phyloP scores from a whole-genome alignment of 2,888 invertebrate species.

The Leptopilina syphax region DNA sequence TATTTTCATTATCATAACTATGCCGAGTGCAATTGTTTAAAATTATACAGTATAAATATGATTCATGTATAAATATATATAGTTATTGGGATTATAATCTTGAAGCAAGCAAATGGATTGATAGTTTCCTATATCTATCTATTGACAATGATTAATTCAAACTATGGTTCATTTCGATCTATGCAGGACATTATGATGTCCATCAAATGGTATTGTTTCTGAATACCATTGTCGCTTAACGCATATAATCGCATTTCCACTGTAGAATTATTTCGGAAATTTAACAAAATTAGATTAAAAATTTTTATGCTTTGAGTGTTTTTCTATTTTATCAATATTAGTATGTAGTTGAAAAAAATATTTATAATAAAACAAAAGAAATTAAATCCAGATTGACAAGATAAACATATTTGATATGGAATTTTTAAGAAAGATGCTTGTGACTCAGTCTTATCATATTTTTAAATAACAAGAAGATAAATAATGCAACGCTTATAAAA shows the following conservation, averaged over 20 bases:
- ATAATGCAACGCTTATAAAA: no score
- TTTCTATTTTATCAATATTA: no score
- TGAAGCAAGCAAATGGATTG: not conserved
- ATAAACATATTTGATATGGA: not conserved
- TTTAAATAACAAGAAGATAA: no score
- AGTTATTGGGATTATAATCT: constrained; percentile 4
- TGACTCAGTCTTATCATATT: no score
- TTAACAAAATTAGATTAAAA: no score
- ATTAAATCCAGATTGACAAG: not conserved
- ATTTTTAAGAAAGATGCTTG: not conserved
- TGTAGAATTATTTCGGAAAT: not conserved
- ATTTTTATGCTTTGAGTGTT: no score
- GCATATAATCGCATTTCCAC: not conserved
- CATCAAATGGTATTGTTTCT: constrained; percentile 13
- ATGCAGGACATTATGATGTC: not conserved
- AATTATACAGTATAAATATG: not conserved
- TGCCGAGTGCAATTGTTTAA: not conserved
- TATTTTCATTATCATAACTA: not conserved
- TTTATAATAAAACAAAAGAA: no score
- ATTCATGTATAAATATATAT: not conserved
- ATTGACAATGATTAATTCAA: constrained; percentile 9
- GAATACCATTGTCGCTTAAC: not conserved
- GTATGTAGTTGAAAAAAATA: no score
- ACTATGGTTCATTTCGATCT: not conserved
- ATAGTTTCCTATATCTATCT: constrained; percentile 15